A percentile compares a stretch with the other conserved stretches of the same genome.
These are phyloP conservation scores for Eupithecia pulchellata DNA, from an alignment of 2,888 invertebrate species.

Conservation along the genomic window DNA sequence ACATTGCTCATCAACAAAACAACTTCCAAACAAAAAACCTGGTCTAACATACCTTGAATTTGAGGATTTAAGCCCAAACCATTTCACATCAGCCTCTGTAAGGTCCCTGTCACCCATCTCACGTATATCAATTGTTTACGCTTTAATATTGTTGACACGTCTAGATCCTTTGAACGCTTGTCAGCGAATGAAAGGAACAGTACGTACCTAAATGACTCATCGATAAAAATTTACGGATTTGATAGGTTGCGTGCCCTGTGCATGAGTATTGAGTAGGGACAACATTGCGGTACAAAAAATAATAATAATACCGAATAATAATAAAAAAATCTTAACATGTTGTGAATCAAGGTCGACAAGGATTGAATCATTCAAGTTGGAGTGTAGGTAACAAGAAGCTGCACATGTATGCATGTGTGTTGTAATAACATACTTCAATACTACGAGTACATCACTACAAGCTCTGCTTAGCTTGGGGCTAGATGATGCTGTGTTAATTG, in stretches of 20 bases:
- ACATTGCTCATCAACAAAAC: not conserved
- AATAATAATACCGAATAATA: too few relatives aligned
- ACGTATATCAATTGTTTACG: not conserved
- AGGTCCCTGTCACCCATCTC: not conserved
- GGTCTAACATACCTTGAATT: constrained; percentile 15
- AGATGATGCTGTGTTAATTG: not conserved
- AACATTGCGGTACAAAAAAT: not conserved
- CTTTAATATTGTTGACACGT: not conserved
- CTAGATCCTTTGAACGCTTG: not conserved
- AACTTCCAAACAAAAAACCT: not conserved
- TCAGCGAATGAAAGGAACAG: not conserved
- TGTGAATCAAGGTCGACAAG: not conserved
- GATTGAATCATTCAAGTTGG: not conserved
- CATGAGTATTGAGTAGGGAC: not conserved
- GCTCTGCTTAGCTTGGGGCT: not conserved
- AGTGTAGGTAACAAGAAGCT: not conserved
- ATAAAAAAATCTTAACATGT: not conserved
- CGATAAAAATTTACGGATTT: not conserved
- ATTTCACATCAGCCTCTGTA: constrained; percentile 10
- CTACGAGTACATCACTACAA: too few relatives aligned
- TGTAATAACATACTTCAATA: too few relatives aligned
- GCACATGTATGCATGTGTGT: too few relatives aligned
- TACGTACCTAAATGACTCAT: constrained; percentile 3
- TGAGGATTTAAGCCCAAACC: constrained; percentile 15
- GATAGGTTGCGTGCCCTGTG: not conserved